Evolutionary conservation across 2,888 invertebrate genomes (phyloP), one percentile per base, ranked within the genome.

Genomic region (Eupsilia transversa): DNA sequence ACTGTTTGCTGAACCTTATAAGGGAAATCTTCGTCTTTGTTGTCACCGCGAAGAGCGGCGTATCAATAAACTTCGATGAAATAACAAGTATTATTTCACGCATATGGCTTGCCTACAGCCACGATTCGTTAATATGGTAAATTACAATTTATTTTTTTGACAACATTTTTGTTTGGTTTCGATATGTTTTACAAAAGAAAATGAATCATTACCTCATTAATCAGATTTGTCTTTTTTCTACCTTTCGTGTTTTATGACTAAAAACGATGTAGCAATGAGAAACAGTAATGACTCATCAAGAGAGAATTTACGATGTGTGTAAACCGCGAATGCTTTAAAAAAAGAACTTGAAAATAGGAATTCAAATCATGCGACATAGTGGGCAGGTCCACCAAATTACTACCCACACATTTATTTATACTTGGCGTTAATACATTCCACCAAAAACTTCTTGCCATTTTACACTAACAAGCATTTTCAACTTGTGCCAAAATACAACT

Each of bases 1-100:
- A 91, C 92, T 93, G 92, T 91, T 91, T 91, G 91, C 91, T 91
- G 87, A 90, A 89, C 94, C 92, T 91, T 92, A 91, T 94, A 93
- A 89, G 92, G 92, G 87, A 89, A 93, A 94, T 93, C 92, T 91
- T 89, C 43, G 80, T 83, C 89, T 91, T 90, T 91, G 89, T 91
- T 89, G 90, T 82, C 89, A 90, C 87, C 89, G 87, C 87, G 79
- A 77, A 82, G 79, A 20, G 59, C 73, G 78, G 77, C 63, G 65
- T 82, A 80, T 89, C 89, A 89, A 91, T 90, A 89, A 90, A 89
- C 85, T 84, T 85, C 88, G 85, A 91, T 88, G 89, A 90, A 88
- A 87, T 79, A 79, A 86, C 66, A 59, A 79, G 80, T 77, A 74
- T 46, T 65, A 82, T 77, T 79, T 46, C 33, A 67, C 85, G 20